Evolutionary conservation across 1,140 invertebrate genomes (phyloP), one percentile per base, ranked within the genome.

Genomic region (Asbolus verrucosus): DNA sequence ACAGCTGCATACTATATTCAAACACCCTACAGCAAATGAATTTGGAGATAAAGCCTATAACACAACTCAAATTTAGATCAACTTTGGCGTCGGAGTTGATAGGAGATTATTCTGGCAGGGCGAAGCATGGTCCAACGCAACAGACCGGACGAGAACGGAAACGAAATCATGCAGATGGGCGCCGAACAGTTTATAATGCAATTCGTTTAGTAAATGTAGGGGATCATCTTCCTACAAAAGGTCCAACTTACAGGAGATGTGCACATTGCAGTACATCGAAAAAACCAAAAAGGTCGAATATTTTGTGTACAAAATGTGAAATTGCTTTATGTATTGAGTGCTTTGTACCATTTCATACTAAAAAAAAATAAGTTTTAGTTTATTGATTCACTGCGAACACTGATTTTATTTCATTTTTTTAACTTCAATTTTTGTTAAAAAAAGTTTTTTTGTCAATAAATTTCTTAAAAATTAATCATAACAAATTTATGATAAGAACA

Each of bases 31-130:
- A 36, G 33, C 33, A 36, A 36, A 11, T n/a, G n/a, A 36, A 36
- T 11, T 9, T 36, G 6, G 2, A 36, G n/a, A 11, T n/a, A 36
- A 36, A 36, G 33, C 24, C 24, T 27, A 27, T 36, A 4, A 36
- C n/a, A 36, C 33, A 36, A 6, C 33, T 36, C 24, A 27, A 27
- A 27, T 36, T 59, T n/a, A 1, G 50, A 24, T 59, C 50, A 3
- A 24, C 21, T 13, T 24, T 59, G 19, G 50, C 50, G 11, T n/a
- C 1, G 2, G 15, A 59, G 24, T 6, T 59, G 19, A 59, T 59
- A 6, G 50, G 19, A 6, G n/a, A 59, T 24, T 59, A 19, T 24
- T 59, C n/a, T 16, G 9, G n/a, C 15, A 59, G 30, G n/a, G 6
- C 33, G n/a, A 11, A 36, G 4, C 6, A 11, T 6, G 33, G 33